Conservation (phyloP, 2,888 invertebrate species). For the Pogonocherus hispidulus region DNA sequence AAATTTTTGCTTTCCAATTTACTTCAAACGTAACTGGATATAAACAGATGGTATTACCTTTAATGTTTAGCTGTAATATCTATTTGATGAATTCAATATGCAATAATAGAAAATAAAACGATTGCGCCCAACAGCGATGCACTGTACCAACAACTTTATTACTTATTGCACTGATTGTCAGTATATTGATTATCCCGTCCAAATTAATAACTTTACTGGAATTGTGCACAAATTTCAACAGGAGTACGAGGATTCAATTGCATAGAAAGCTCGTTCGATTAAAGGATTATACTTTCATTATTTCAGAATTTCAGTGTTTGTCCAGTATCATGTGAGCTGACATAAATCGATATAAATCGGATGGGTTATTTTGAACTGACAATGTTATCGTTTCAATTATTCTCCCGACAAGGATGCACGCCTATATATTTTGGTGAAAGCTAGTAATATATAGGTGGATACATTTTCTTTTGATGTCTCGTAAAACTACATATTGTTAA, state of each 20-base stretch:
- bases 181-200: constrained; percentile 40
- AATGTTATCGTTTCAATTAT: constrained; percentile 7
- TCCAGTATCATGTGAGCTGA: constrained; percentile 39
- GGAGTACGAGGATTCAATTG: constrained; percentile 45
- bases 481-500: no score
- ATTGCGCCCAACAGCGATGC: no score
- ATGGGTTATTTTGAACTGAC: constrained; percentile 3
- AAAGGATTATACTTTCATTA: constrained; percentile 59
- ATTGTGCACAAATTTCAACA: constrained; percentile 46
- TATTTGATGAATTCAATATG: no score
- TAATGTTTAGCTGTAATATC: no score
- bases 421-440: neutral
- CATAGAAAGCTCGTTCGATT: constrained; percentile 47
- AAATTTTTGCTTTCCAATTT: no score
- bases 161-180: constrained; percentile 29
- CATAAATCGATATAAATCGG: constrained; percentile 36
- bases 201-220: constrained; percentile 44
- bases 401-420: neutral
- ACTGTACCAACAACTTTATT: constrained; percentile 15
- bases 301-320: constrained; percentile 54
- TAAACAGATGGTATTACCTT: no score
- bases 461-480: no score
- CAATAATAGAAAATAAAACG: no score
- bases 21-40: no score
- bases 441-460: no score